These are phyloP conservation scores for Zapornia atra DNA, from an alignment of 2,113 vertebrate genomes.

Conservation along the genomic window DNA sequence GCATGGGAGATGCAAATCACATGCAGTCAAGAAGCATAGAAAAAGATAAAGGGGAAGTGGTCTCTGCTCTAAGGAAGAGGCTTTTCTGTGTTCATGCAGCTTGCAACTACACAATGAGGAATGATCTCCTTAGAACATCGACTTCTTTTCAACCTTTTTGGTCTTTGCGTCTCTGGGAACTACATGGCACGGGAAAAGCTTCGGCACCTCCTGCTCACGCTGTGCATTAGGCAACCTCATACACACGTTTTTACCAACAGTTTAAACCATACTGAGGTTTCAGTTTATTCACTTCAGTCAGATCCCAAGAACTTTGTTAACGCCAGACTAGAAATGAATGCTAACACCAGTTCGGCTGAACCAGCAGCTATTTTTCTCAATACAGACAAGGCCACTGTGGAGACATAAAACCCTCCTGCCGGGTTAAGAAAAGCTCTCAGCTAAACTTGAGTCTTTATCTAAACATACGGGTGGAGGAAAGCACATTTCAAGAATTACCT, in stretches of 20 bases:
- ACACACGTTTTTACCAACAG: neutral
- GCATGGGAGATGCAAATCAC: neutral
- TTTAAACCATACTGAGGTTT: neutral
- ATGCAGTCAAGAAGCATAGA: neutral
- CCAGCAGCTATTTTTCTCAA: constrained; percentile 31
- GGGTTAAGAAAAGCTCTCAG: constrained; percentile 16
- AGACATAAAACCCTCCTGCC: constrained; percentile 36
- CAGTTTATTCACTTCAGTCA: constrained; percentile 13
- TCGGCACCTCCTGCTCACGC: neutral
- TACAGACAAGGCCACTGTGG: neutral
- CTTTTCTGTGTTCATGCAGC: neutral
- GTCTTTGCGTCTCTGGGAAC: neutral
- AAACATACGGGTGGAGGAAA: neutral
- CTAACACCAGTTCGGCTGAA: neutral
- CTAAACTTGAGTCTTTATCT: constrained; percentile 15
- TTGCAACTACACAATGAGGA: neutral
- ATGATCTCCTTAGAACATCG: neutral
- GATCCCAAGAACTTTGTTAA: neutral
- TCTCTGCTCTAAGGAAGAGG: neutral
- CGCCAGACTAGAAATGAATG: neutral
- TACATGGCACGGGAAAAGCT: neutral
- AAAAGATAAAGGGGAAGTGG: constrained; percentile 4
- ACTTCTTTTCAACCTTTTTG: neutral
- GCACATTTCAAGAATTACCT: neutral
- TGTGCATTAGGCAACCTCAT: neutral